Evolutionary conservation across 1,140 invertebrate species (phyloP), one percentile per base, ranked within the genome.

Genomic region (Lasioglossum baleicum): DNA sequence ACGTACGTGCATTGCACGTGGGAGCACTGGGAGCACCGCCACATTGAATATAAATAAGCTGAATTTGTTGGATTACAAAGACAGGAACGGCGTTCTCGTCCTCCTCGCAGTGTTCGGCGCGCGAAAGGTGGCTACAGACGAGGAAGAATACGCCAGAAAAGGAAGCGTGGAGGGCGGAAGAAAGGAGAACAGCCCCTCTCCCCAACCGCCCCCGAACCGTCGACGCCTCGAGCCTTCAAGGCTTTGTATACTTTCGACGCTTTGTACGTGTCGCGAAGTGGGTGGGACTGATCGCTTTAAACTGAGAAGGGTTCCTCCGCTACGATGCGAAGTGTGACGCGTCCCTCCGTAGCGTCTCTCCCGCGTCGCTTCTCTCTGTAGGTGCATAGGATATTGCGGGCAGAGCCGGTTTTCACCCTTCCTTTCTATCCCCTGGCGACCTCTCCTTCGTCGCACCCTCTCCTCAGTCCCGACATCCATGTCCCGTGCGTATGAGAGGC

Each of bases 41-140:
- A 86, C 85, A 87, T 87, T 87, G 85, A 87, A 87, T 87, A 87
- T 87, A 87, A 87, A 87, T 87, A 87, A 87, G 85, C 79, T 86
- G 84, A 87, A 87, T 87, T 87, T 87, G 85, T 86, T 86, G 83
- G 85, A 87, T 87, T 87, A 87, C 85, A 87, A 87, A 86, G 84
- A 83, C 74, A 5, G 83, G 83, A 85, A 82, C 84, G 84, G 66
- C 65, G 73, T 65, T 83, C 70, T 72, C 40, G 61, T 31, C 56
- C 68, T 71, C 60, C 61, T 40, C 35, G 44, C 35, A 58, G 11
- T 15, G 61, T 15, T 15, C 13, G 17, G 11, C 31, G 64, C 44
- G 56, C 56, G 48, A 69, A 69, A 53, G 76, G 77, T 67, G 75
- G 35, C 63, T 61, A 26, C 22, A 60, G 53, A 72, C 2, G 8